These are phyloP conservation scores for Hyles vespertilio DNA, from an alignment of 1,140 invertebrate genomes.

Conservation along the genomic window DNA sequence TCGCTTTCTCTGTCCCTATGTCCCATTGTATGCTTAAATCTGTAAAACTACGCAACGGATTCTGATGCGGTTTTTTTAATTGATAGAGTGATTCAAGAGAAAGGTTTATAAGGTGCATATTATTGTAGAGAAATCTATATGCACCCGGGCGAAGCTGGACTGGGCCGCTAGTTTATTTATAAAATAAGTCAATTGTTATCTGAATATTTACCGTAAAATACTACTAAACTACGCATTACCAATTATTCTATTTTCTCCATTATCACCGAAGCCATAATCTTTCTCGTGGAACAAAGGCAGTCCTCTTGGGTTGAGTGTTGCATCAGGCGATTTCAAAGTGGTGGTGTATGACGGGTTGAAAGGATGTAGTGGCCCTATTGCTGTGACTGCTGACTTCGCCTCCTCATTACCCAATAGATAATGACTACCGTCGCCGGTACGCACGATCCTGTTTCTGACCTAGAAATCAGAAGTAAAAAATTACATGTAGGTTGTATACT, in stretches of 20 bases:
- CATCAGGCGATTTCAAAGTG: conserved; percentile 38
- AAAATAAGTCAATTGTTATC: no score
- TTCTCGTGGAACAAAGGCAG: conserved; percentile 52
- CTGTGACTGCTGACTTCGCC: conserved; percentile 34
- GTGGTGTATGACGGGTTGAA: conserved; percentile 55
- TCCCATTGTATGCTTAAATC: no score
- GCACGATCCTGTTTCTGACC: conserved; percentile 44
- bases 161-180: no score
- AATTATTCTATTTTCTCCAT: background rate
- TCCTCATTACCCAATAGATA: conserved; percentile 50
- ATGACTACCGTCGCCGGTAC: conserved; percentile 54
- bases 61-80: no score
- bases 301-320: conserved; percentile 40
- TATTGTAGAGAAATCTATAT: no score
- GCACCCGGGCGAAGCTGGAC: no score
- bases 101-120: no score
- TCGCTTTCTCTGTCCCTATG: no score
- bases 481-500: no score
- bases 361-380: conserved; percentile 48
- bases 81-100: no score
- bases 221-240: background rate
- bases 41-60: no score
- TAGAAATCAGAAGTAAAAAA: conserved; percentile 3
- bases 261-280: conserved; percentile 31
- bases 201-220: no score